Base-by-base conservation (phyloP, 1,140 invertebrate genomes). In the Zaprionus kolodkinae region DNA sequence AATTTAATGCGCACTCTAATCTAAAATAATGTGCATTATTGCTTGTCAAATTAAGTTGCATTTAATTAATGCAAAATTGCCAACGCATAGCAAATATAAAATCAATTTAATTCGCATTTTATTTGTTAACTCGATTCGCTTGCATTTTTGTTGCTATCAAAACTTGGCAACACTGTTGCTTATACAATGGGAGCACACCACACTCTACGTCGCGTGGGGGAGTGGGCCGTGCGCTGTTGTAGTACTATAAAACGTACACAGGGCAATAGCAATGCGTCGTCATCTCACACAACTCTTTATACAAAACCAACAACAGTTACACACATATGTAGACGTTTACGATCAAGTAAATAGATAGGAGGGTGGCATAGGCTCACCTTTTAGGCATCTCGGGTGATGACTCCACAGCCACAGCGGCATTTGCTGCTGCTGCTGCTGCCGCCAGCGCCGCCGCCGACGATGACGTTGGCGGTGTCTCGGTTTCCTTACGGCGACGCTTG, bases 351-450 rank as follows among this genome's bases (percentile, higher is more conserved):
- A 78, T 50, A 74, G 62, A 66, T 62, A 71, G 61, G 61, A 45
- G 56, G 56, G 56, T 36, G 10, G 57, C 33, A 61, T 64, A 25
- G 62, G 64, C 83, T 91, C 76, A 92, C 92, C 92, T 90, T 77
- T 92, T 92, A 61, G 92, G 91, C 81, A 92, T 91, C 87, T 92
- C 92, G 48, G 91, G 91, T 71, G 91, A 92, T 75, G 91, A 92
- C 80, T 92, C 91, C 60, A 92, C 76, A 61, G 85, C 78, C 63
- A 79, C 36, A 38, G 82, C 35, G n/a, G 21, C 55, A 15, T 70
- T 43, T 21, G 72, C 54, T 52, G 66, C 55, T n/a, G 81, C 50
- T 21, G 72, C 54, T 52, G 66, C 55, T n/a, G 81, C 50, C 55
- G 81, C 45, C 33, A 83, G 36, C 38, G 86, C 57, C 36, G 72